These are phyloP conservation scores for Lasiurus borealis DNA, from an alignment of 2,113 vertebrate genomes.

Conservation along the genomic window DNA sequence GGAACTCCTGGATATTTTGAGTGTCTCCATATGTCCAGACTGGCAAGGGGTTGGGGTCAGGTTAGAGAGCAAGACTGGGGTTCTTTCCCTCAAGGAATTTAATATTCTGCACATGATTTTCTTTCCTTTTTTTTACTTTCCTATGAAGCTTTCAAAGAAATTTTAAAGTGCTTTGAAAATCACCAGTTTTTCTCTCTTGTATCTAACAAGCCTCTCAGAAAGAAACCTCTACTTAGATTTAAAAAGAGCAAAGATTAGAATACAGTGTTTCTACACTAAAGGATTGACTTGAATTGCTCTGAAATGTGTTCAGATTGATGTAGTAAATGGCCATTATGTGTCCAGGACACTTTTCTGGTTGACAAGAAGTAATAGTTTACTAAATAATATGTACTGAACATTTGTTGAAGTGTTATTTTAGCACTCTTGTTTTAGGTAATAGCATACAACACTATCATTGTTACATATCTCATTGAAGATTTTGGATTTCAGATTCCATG, in stretches of 20 bases:
- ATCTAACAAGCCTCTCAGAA: background rate
- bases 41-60: background rate
- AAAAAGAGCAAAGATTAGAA: background rate
- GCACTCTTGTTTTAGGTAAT: background rate
- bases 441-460: background rate
- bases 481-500: background rate
- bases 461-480: background rate
- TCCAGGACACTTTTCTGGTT: background rate
- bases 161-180: background rate
- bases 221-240: background rate
- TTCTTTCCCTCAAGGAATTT: conserved; percentile 1
- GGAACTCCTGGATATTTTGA: background rate
- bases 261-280: background rate
- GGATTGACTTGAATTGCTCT: background rate
- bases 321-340: background rate
- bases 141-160: conserved; percentile 13
- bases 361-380: background rate
- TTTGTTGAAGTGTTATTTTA: background rate
- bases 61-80: background rate
- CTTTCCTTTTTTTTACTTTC: background rate
- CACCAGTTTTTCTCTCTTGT: background rate
- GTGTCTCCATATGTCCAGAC: background rate
- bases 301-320: background rate
- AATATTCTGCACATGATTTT: background rate
- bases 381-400: background rate